These are phyloP conservation scores for Brienomyrus brachyistius DNA, from an alignment of 2,113 vertebrate species.

Conservation along the genomic window DNA sequence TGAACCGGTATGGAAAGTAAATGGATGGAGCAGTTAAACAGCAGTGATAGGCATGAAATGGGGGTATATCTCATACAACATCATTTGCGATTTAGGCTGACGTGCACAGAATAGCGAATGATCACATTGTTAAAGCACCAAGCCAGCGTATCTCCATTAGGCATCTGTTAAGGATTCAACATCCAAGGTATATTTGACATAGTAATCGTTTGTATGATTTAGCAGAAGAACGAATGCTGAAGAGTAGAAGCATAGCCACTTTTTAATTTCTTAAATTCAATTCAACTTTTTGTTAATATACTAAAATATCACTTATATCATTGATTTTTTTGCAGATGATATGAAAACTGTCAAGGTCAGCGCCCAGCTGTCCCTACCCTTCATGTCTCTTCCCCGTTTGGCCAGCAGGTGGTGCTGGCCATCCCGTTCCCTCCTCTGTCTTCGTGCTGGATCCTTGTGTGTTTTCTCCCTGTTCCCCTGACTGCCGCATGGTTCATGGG, in stretches of 20 bases:
- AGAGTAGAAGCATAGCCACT: not conserved
- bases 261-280: not conserved
- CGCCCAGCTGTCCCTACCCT: no score
- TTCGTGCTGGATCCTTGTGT: no score
- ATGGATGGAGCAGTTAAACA: not conserved
- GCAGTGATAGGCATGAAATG: not conserved
- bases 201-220: not conserved
- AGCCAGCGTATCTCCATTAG: not conserved
- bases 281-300: not conserved
- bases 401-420: no score
- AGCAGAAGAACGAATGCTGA: not conserved
- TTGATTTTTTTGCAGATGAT: not conserved
- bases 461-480: no score
- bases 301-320: not conserved
- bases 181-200: not conserved
- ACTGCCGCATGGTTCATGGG: no score
- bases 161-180: not conserved
- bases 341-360: not conserved
- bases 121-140: not conserved
- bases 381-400: no score
- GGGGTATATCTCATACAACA: not conserved
- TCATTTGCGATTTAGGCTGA: not conserved
- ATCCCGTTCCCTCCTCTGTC: no score
- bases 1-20: not conserved
- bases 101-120: not conserved